A percentile compares a stretch with the other conserved stretches of the same genome.
These are phyloP conservation scores for Entomyzon cyanotis DNA, from an alignment of 2,113 vertebrate species.

Conservation along the genomic window DNA sequence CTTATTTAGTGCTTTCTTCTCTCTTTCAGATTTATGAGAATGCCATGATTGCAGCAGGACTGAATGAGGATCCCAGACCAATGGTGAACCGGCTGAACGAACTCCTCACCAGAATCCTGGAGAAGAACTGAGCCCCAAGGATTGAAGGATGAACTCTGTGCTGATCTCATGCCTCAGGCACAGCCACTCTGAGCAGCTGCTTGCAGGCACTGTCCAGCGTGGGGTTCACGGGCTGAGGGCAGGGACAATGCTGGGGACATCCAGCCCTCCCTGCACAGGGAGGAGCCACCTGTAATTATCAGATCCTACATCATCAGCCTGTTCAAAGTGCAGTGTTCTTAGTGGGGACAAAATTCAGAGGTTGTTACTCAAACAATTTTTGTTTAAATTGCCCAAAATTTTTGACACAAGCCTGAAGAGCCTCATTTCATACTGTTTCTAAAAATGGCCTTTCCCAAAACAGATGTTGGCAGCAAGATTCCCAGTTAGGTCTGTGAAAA, in stretches of 20 bases:
- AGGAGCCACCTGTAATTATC: neutral
- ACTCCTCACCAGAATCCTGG: conserved; percentile 87
- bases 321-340: neutral
- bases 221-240: neutral
- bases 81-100: conserved; percentile 91
- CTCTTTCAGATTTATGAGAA: conserved; percentile 92
- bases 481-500: neutral
- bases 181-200: neutral
- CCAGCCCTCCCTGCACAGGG: neutral
- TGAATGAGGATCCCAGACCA: conserved; percentile 91
- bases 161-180: neutral
- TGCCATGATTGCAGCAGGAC: conserved; percentile 94
- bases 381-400: neutral
- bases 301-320: neutral
- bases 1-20: neutral
- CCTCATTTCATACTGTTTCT: neutral
- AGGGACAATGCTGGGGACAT: neutral
- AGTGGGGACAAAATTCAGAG: neutral
- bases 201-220: neutral
- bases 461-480: neutral
- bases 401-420: neutral
- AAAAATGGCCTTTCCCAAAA: neutral
- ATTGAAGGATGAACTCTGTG: conserved; percentile 3
- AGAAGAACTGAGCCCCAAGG: conserved; percentile 79
- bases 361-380: neutral